Percentiles rank a stretch among this genome's conserved stretches.
phyloP scores from a whole-genome alignment of 2,797 vertebrate species.

The Manis pentadactyla region DNA sequence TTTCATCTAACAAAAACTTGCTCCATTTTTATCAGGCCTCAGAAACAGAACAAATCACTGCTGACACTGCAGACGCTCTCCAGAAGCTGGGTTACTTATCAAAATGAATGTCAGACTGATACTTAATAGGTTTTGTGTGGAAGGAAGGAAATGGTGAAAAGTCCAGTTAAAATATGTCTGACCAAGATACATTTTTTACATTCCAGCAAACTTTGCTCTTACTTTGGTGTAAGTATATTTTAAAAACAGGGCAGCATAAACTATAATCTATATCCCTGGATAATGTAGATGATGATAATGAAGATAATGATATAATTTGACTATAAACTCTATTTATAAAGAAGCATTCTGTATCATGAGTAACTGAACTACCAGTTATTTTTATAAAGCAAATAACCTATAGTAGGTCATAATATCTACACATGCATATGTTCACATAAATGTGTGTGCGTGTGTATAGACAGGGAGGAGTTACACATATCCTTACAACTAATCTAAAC shows the following conservation, averaged over 20 bases:
- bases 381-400: neutral
- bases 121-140: neutral
- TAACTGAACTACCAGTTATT: neutral
- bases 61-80: neutral
- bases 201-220: neutral
- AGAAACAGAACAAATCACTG: constrained; percentile 7
- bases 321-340: neutral
- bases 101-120: constrained; percentile 1
- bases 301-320: neutral
- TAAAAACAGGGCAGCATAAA: neutral
- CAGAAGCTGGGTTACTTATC: neutral
- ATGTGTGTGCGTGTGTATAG: neutral
- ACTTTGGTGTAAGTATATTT: neutral
- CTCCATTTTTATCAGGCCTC: neutral
- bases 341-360: neutral
- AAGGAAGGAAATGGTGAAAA: neutral
- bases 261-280: neutral
- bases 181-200: neutral
- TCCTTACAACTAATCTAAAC: neutral
- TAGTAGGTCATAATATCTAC: neutral
- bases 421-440: neutral
- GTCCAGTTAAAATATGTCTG: neutral
- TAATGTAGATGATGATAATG: neutral
- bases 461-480: neutral
- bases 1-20: neutral